Conservation (phyloP, 2,888 invertebrate genomes). For the Caenorhabditis sp. region DNA sequence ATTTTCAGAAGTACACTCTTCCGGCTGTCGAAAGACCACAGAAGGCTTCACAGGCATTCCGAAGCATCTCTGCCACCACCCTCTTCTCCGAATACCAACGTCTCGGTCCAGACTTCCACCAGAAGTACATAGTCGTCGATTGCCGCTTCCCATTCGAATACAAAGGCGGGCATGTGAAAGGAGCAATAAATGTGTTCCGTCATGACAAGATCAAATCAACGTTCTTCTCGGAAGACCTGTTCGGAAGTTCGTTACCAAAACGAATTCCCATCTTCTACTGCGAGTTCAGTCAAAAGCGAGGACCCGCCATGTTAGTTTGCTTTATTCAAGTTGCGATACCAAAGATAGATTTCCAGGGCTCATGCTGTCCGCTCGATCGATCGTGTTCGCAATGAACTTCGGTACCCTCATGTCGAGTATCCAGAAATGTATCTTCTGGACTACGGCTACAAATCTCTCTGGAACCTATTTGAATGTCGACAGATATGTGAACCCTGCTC, state of each 20-base stretch:
- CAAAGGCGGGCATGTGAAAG: constrained; percentile 69
- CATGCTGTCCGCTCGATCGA: constrained; percentile 92
- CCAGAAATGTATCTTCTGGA: constrained; percentile 95
- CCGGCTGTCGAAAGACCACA: constrained; percentile 60
- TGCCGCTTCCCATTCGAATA: constrained; percentile 73
- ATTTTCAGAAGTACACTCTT: constrained; percentile 57
- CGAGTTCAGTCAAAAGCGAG: constrained; percentile 97
- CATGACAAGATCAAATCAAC: constrained; percentile 45
- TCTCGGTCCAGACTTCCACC: constrained; percentile 41
- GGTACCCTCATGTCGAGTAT: constrained; percentile 88
- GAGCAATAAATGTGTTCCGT: constrained; percentile 59
- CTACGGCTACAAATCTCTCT: constrained; percentile 92
- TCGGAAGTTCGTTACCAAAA: neutral
- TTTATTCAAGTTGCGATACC: neutral
- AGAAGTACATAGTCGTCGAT: constrained; percentile 65
- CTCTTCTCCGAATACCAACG: constrained; percentile 57
- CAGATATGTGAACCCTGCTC: constrained; percentile 66
- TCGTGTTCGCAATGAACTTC: constrained; percentile 89
- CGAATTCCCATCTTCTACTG: constrained; percentile 84
- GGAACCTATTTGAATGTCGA: constrained; percentile 51
- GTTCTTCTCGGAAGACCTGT: constrained; percentile 54
- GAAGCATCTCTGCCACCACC: constrained; percentile 56
- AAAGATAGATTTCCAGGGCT: constrained; percentile 62
- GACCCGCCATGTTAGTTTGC: constrained; percentile 88
- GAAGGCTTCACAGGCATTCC: constrained; percentile 61